A percentile compares a stretch with the other conserved stretches of the same genome.
These are phyloP conservation scores for Meiosimyza decipiens DNA, from an alignment of 2,888 invertebrate genomes.

Conservation along the genomic window DNA sequence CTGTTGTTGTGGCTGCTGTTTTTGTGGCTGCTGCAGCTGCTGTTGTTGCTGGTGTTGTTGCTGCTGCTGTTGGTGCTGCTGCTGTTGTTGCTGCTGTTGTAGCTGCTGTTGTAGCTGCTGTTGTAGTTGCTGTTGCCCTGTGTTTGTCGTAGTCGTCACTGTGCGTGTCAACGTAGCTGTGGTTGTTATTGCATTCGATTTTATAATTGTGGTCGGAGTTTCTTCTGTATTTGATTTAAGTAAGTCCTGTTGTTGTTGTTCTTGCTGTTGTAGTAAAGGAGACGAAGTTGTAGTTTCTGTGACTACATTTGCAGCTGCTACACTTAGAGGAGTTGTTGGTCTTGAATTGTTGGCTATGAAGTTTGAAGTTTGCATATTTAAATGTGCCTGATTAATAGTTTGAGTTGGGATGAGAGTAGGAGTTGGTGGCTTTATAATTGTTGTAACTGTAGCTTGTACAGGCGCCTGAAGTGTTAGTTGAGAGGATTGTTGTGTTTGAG, in stretches of 20 bases:
- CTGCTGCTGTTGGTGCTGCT: neutral
- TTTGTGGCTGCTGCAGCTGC: slow-evolving; percentile 20
- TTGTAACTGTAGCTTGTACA: slow-evolving; percentile 17
- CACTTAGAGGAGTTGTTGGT: slow-evolving; percentile 21
- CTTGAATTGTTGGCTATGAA: slow-evolving; percentile 11
- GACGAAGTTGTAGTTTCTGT: neutral
- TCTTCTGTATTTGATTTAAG: too few relatives aligned
- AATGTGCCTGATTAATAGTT: neutral
- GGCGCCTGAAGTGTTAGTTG: slow-evolving; percentile 27
- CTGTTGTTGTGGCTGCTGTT: slow-evolving; percentile 42
- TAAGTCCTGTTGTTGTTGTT: too few relatives aligned
- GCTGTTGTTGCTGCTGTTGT: neutral
- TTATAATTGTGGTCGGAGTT: too few relatives aligned
- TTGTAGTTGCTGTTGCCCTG: neutral
- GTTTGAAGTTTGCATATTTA: neutral
- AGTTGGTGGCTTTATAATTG: neutral
- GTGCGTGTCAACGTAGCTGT: neutral
- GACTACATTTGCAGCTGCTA: neutral
- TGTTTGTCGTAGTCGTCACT: neutral
- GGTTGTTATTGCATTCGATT: neutral
- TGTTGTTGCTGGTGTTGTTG: neutral
- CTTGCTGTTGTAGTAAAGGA: too few relatives aligned
- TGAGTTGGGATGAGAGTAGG: slow-evolving; percentile 2
- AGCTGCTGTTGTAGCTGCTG: neutral
- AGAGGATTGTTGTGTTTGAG: slow-evolving; percentile 16